These are phyloP conservation scores for Globicephala melas DNA, from an alignment of 2,113 vertebrate genomes.

Conservation along the genomic window DNA sequence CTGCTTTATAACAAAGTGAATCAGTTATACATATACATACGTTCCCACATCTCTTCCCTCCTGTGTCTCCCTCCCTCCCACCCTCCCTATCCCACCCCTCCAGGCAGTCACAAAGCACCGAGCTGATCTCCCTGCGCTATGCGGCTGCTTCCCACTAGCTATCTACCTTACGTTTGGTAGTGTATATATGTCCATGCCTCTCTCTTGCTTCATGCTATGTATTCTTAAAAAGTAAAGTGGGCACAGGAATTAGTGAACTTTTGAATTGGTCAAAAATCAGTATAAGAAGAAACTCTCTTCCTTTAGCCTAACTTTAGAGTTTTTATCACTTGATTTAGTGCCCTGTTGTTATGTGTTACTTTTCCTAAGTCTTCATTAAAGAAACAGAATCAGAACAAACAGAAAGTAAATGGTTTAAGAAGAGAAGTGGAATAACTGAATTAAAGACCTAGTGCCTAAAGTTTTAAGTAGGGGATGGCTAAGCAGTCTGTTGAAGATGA, in stretches of 20 bases:
- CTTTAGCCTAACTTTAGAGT: neutral
- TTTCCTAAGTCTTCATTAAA: neutral
- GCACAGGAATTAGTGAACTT: neutral
- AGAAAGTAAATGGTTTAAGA: conserved; percentile 15
- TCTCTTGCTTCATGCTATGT: neutral
- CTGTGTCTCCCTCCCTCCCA: too few species aligned
- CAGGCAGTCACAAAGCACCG: too few species aligned
- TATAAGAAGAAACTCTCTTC: neutral
- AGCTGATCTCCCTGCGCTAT: too few species aligned
- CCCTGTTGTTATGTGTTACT: conserved; percentile 6
- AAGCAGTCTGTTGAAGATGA: neutral
- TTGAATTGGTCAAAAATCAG: neutral
- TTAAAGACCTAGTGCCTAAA: neutral
- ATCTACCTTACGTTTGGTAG: too few species aligned
- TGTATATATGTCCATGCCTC: too few species aligned
- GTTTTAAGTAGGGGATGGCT: neutral
- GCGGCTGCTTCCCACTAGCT: too few species aligned
- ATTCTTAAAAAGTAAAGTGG: neutral
- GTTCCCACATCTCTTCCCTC: too few species aligned
- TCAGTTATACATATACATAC: too few species aligned
- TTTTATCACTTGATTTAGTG: neutral
- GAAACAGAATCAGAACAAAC: neutral
- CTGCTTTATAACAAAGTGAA: too few species aligned
- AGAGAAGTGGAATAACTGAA: conserved; percentile 19
- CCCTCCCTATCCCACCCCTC: too few species aligned